Base-by-base conservation (phyloP, 2,113 vertebrate genomes). In the Cyanoramphus novaezelandiae region DNA sequence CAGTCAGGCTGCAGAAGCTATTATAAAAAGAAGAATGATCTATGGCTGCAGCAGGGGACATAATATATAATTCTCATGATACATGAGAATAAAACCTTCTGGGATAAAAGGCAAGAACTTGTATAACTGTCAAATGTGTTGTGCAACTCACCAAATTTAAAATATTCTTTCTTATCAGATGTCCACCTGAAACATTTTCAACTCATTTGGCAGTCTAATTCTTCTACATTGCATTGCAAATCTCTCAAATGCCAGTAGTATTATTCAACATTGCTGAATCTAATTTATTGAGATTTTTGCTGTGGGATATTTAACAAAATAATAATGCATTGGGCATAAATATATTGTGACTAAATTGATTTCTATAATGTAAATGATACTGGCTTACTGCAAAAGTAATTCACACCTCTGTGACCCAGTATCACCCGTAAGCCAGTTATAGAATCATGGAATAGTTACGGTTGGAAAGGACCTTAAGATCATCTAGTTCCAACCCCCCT, bases 291-390 rank as follows among this genome's bases (percentile, higher is more conserved):
- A 85, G 43, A 35, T 78, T 60, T 94, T 90, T 90, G 81, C 43
- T 72, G 60, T 37, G 70, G 88, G 49, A 53, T 86, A 83, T 90
- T 94, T 91, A 93, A 71, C 50, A 93, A 91, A 92, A 82, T 86
- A 86, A 78, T 80, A 24, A 77, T 63, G n/a, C 19, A 90, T 74
- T 86, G 76, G 41, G 31, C 57, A 90, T 57, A 82, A 93, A 77
- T 92, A 90, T 55, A 90, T 91, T 0, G 0, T 82, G 68, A 80
- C 68, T 77, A 83, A 93, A 95, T 76, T 82, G 81, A 75, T 86
- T 72, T 86, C 49, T 60, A 44, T 80, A 92, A 81, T 63, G 64
- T 23, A 2, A 4, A 59, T 86, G 86, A 67, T 14, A 86, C 53
- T 3, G 21, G 46, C 41, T 72, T 71, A 86, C 68, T 81, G 63